Conservation (phyloP, 1,140 invertebrate genomes). For the Hylaeus anthracinus region DNA sequence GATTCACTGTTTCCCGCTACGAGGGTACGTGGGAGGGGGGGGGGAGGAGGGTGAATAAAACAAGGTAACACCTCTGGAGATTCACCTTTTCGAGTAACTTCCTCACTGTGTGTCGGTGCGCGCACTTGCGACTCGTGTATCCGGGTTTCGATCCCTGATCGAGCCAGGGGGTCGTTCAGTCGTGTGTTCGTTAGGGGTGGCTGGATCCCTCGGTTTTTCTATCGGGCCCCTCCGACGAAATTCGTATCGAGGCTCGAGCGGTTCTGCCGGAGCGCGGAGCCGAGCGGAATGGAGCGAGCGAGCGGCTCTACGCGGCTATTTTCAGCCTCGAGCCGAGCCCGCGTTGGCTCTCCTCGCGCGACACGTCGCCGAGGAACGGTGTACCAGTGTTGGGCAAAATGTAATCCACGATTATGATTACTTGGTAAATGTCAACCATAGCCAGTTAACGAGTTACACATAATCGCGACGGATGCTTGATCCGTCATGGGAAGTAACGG, state of each 20-base stretch:
- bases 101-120: not conserved
- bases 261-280: constrained; percentile 62
- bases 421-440: too few species aligned
- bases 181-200: constrained; percentile 39
- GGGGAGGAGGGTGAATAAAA: too few species aligned
- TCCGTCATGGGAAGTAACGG: too few species aligned
- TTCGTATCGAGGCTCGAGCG: constrained; percentile 66
- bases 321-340: constrained; percentile 72
- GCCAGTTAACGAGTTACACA: too few species aligned
- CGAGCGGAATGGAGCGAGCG: constrained; percentile 51
- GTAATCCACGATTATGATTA: too few species aligned
- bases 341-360: constrained; percentile 36
- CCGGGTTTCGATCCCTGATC: constrained; percentile 8
- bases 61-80: constrained; percentile 1
- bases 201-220: constrained; percentile 42
- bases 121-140: constrained; percentile 21
- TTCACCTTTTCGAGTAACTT: not conserved
- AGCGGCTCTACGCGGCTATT: constrained; percentile 67
- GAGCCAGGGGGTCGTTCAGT: constrained; percentile 20
- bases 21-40: too few species aligned
- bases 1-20: not conserved
- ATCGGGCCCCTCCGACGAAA: constrained; percentile 61
- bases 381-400: too few species aligned
- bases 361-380: not conserved
- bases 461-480: too few species aligned